A percentile compares a stretch with the other conserved stretches of the same genome.
These are phyloP conservation scores for Plestiodon gilberti DNA, from an alignment of 2,113 vertebrate species.

Conservation along the genomic window DNA sequence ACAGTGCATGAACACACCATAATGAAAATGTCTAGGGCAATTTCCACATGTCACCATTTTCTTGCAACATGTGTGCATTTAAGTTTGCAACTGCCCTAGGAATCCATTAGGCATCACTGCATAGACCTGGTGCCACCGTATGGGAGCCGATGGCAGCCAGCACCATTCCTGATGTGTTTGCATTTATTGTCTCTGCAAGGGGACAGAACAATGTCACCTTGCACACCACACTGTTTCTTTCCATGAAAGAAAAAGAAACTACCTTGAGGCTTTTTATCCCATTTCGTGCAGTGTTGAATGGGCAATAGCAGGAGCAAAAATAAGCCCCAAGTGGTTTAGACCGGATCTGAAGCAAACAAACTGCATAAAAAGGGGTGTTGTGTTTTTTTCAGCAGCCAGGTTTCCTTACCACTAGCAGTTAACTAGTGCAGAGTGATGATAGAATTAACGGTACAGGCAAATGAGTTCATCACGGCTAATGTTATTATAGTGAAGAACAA, in stretches of 20 bases:
- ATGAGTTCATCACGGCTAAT: constrained; percentile 56
- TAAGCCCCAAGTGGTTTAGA: neutral
- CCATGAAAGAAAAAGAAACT: neutral
- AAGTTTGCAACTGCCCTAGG: neutral
- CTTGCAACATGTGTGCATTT: neutral
- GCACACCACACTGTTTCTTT: no score
- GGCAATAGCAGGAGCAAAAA: neutral
- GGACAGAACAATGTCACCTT: neutral
- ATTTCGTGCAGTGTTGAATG: neutral
- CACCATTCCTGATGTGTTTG: neutral
- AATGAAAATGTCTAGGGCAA: neutral
- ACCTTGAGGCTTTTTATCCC: neutral
- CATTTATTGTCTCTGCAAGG: neutral
- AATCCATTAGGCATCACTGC: neutral
- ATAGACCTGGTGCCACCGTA: neutral
- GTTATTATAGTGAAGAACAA: constrained; percentile 66
- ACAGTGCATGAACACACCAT: neutral
- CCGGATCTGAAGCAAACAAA: neutral
- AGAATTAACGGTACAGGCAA: constrained; percentile 39
- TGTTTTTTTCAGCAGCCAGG: no score
- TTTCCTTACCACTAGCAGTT: neutral
- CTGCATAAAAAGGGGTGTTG: neutral
- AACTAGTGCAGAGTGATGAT: neutral
- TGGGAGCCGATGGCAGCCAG: neutral
- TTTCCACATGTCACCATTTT: neutral